phyloP scores from a whole-genome alignment of 2,797 vertebrate species.

The Antrozous pallidus region DNA sequence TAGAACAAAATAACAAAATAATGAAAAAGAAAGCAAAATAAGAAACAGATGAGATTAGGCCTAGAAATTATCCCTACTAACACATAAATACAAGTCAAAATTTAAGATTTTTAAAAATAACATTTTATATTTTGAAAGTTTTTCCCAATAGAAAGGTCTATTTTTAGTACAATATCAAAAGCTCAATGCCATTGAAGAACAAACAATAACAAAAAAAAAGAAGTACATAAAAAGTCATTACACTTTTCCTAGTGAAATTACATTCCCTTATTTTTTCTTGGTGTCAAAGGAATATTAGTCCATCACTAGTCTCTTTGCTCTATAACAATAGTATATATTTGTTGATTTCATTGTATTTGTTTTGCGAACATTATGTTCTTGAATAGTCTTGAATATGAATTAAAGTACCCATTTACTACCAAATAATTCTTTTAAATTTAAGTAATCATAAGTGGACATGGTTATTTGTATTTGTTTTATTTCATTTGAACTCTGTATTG shows the following conservation, averaged over 20 bases:
- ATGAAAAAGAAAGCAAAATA: not conserved
- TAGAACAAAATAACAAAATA: not conserved
- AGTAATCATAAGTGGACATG: not conserved
- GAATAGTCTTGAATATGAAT: not conserved
- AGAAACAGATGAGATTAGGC: not conserved
- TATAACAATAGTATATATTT: not conserved
- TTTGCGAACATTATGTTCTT: not conserved
- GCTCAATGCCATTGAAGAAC: not conserved
- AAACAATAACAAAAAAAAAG: not conserved
- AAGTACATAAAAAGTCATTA: not conserved
- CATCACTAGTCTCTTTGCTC: not conserved
- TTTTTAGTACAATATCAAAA: not conserved
- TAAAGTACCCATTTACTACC: not conserved
- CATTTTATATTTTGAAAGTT: not conserved
- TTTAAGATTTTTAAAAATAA: not conserved
- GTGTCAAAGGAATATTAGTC: not conserved
- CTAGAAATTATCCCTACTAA: not conserved
- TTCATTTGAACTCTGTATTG: not conserved
- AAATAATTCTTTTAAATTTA: not conserved
- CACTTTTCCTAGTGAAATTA: not conserved
- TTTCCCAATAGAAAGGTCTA: not conserved
- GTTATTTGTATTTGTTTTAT: not conserved
- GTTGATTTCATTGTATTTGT: not conserved
- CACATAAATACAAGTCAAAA: not conserved
- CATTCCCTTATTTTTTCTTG: not conserved